These are phyloP conservation scores for Melikaiella ostensackeni DNA, from an alignment of 2,888 invertebrate species.

Conservation along the genomic window DNA sequence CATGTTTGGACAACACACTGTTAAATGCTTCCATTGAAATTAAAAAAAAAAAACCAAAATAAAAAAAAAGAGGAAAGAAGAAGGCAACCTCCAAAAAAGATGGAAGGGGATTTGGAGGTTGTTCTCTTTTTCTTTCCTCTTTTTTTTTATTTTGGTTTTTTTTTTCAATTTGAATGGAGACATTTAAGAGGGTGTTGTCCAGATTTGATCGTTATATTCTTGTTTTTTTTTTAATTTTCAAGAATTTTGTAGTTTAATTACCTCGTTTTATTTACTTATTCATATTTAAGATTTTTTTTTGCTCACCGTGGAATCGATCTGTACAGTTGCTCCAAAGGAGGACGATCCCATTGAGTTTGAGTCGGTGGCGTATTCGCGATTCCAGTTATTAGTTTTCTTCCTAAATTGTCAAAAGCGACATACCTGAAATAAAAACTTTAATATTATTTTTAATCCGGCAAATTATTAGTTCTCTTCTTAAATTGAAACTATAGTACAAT, in stretches of 20 bases:
- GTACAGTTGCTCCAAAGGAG: slow-evolving; percentile 58
- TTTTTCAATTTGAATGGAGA: too few species aligned
- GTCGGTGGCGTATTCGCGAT: slow-evolving; percentile 83
- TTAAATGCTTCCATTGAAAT: too few species aligned
- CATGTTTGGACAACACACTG: too few species aligned
- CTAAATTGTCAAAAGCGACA: slow-evolving; percentile 90
- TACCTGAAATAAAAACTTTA: slow-evolving; percentile 80
- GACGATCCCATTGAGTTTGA: slow-evolving; percentile 79
- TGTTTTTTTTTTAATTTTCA: too few species aligned
- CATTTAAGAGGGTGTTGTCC: too few species aligned
- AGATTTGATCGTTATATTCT: too few species aligned
- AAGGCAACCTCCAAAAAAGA: too few species aligned
- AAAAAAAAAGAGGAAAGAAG: too few species aligned
- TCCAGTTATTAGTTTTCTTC: slow-evolving; percentile 90
- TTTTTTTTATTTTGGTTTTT: too few species aligned
- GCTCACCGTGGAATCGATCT: slow-evolving; percentile 54
- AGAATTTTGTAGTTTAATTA: neutral
- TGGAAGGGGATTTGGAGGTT: too few species aligned
- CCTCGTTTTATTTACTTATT: neutral
- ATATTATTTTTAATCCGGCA: neutral
- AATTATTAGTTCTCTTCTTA: neutral
- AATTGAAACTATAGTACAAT: neutral
- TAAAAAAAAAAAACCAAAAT: too few species aligned
- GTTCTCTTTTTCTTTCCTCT: too few species aligned
- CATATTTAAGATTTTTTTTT: neutral